phyloP scores from a whole-genome alignment of 2,113 vertebrate genomes.

The Hucho hucho region DNA sequence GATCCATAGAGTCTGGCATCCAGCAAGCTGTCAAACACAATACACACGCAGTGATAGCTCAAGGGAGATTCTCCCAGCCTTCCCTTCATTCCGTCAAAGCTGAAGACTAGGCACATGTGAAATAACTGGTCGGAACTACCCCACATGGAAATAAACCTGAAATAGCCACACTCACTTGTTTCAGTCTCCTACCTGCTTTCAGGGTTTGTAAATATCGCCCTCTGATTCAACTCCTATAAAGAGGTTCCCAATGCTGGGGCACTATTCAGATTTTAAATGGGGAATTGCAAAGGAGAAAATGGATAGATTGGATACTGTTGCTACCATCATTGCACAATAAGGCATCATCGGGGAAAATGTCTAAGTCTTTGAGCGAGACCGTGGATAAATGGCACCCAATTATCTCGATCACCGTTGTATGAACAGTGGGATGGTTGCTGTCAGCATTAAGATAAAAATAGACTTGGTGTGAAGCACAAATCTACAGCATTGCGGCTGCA shows the following conservation, averaged over 20 bases:
- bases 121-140: neutral
- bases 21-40: neutral
- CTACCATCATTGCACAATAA: neutral
- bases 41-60: neutral
- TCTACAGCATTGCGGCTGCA: neutral
- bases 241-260: slow-evolving; percentile 25
- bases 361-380: slow-evolving; percentile 5
- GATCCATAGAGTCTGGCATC: neutral
- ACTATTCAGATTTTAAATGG: slow-evolving; percentile 22
- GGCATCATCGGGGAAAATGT: slow-evolving; percentile 9
- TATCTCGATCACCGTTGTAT: slow-evolving; percentile 58
- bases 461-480: slow-evolving; percentile 25
- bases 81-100: neutral
- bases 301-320: slow-evolving; percentile 1
- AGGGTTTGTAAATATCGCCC: slow-evolving; percentile 42
- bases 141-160: neutral
- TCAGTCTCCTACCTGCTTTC: neutral
- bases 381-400: slow-evolving; percentile 60
- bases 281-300: neutral
- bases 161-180: neutral
- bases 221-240: slow-evolving; percentile 29
- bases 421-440: slow-evolving; percentile 55
- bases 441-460: slow-evolving; percentile 59
- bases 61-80: neutral
- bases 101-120: neutral